phyloP scores from a whole-genome alignment of 2,113 vertebrate species.

The Neolamprologus longior region DNA sequence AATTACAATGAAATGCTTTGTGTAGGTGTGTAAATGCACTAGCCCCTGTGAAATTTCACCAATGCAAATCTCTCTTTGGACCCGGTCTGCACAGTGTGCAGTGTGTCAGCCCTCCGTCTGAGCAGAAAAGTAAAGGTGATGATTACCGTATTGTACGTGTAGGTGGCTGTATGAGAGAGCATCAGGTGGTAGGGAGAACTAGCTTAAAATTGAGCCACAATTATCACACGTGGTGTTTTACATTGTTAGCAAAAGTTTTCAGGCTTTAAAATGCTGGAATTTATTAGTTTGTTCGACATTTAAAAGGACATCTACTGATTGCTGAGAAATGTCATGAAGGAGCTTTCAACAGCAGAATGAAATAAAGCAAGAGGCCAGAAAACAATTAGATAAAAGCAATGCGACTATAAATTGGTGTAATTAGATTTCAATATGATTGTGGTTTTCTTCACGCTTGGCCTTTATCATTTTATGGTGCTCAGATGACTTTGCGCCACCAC shows the following conservation, averaged over 20 bases:
- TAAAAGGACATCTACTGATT: conserved; percentile 34
- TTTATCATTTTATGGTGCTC: conserved; percentile 1
- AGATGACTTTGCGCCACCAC: background rate
- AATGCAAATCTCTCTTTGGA: background rate
- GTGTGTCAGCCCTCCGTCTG: conserved; percentile 3
- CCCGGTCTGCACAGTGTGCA: background rate
- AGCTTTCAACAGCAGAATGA: conserved; percentile 21
- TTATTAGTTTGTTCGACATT: conserved; percentile 12
- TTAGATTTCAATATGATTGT: conserved; percentile 21
- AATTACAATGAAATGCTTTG: background rate
- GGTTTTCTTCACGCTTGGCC: conserved; percentile 3
- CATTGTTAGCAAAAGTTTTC: background rate
- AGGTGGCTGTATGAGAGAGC: background rate
- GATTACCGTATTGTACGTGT: background rate
- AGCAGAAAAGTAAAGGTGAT: conserved; percentile 13
- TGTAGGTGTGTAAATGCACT: background rate
- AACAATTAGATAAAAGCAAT: conserved; percentile 28
- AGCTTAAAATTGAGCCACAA: background rate
- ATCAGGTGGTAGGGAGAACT: conserved; percentile 1
- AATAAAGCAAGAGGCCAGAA: conserved; percentile 13
- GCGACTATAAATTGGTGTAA: conserved; percentile 28
- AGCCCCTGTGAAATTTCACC: background rate
- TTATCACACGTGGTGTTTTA: background rate
- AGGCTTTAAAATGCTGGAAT: conserved; percentile 4
- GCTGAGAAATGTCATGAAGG: conserved; percentile 18